Conservation (phyloP, 2,113 vertebrate species). For the Argyrosomus japonicus region DNA sequence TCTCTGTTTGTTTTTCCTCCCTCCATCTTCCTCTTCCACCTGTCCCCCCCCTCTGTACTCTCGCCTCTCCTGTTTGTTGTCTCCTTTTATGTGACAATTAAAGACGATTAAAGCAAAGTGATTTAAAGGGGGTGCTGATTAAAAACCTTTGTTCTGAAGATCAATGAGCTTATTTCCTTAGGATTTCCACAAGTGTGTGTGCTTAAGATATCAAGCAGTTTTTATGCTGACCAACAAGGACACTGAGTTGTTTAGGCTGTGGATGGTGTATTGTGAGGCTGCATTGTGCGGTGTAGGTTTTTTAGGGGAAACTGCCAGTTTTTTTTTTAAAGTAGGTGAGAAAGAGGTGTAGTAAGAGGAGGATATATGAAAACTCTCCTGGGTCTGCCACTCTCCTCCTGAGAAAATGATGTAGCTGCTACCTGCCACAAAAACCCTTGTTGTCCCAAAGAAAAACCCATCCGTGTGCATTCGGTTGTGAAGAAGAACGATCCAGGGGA, state of each 20-base stretch:
- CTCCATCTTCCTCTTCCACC: slow-evolving; percentile 46
- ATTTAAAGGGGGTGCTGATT: background rate
- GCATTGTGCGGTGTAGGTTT: slow-evolving; percentile 2
- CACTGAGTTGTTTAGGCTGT: slow-evolving; percentile 3
- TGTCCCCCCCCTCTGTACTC: slow-evolving; percentile 6
- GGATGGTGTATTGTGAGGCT: background rate
- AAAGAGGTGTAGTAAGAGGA: slow-evolving; percentile 14
- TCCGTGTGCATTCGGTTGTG: slow-evolving; percentile 22
- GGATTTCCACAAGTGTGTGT: background rate
- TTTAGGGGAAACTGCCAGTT: background rate
- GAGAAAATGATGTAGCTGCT: slow-evolving; percentile 43
- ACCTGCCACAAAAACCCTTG: slow-evolving; percentile 23
- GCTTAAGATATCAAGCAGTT: slow-evolving; percentile 1
- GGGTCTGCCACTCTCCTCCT: slow-evolving; percentile 20
- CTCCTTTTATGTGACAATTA: slow-evolving; percentile 32
- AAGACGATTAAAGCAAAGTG: slow-evolving; percentile 44
- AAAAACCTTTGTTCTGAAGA: slow-evolving; percentile 18
- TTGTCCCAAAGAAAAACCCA: slow-evolving; percentile 30
- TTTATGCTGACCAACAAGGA: background rate
- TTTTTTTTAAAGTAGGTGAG: background rate
- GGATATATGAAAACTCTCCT: slow-evolving; percentile 18
- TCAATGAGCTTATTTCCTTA: slow-evolving; percentile 2
- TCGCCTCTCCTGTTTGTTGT: background rate
- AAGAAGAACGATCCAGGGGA: slow-evolving; percentile 18
- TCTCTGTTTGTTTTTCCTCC: slow-evolving; percentile 66